Percentiles rank a stretch among this genome's conserved stretches.
These are phyloP conservation scores for Colaptes auratus DNA, from an alignment of 2,113 vertebrate genomes.

Conservation along the genomic window DNA sequence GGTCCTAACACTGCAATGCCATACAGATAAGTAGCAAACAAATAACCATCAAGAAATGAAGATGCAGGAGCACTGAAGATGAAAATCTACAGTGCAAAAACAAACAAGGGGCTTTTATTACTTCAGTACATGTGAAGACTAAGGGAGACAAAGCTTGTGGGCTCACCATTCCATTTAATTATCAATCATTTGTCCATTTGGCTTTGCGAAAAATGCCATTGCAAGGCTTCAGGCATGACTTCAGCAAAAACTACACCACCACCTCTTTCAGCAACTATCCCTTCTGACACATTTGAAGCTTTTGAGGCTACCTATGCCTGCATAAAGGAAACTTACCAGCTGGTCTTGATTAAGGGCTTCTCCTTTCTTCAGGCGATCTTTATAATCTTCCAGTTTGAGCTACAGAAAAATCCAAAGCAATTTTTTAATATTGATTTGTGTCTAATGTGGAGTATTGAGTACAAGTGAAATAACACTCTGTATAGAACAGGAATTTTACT, in stretches of 20 bases:
- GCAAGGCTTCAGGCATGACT: background rate
- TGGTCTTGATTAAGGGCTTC: conserved; percentile 86
- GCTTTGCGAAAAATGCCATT: background rate
- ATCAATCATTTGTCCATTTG: background rate
- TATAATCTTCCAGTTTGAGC: conserved; percentile 89
- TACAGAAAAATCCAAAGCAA: conserved; percentile 38
- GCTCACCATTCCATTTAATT: background rate
- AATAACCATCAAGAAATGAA: background rate
- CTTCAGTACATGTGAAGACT: background rate
- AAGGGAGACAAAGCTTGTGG: background rate
- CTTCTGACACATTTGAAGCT: background rate
- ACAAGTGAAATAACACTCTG: background rate
- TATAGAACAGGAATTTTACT: background rate
- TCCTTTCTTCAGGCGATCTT: conserved; percentile 79
- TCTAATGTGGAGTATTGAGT: accelerated
- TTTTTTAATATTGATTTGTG: background rate
- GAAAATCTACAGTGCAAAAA: background rate
- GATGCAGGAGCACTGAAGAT: background rate
- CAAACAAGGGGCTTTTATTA: background rate
- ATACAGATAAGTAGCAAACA: background rate
- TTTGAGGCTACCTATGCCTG: background rate
- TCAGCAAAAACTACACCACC: background rate
- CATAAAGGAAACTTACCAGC: conserved; percentile 72
- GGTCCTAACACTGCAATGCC: background rate
- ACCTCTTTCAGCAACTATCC: background rate